A percentile compares a stretch with the other conserved stretches of the same genome.
Evolutionary conservation across 2,888 invertebrate genomes (phyloP).

Genomic region (Drosophila suboccidentalis): DNA sequence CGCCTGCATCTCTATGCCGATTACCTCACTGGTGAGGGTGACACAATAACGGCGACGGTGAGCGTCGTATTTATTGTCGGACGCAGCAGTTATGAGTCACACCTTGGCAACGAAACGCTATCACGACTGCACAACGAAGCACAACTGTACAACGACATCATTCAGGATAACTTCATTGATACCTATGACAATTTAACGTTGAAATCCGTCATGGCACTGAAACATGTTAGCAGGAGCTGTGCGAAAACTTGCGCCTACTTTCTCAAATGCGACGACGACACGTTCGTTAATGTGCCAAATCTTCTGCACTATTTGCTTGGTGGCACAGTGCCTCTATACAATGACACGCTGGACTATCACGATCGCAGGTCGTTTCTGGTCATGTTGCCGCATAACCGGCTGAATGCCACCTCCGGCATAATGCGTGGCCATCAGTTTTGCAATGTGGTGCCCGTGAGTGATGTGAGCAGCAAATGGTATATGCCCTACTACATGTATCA

Average conservation of each 20-base stretch:
- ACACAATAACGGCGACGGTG: constrained; percentile 58
- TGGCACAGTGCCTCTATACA: constrained; percentile 85
- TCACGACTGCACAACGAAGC: constrained; percentile 89
- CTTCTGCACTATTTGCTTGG: constrained; percentile 87
- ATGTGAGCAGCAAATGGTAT: constrained; percentile 93
- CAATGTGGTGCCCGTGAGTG: constrained; percentile 91
- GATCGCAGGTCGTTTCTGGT: constrained; percentile 78
- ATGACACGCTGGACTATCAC: constrained; percentile 83
- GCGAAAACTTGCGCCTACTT: constrained; percentile 88
- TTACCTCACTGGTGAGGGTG: constrained; percentile 64
- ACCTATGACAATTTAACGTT: constrained; percentile 94
- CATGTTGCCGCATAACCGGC: constrained; percentile 76
- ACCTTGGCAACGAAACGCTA: constrained; percentile 87
- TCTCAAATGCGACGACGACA: constrained; percentile 95
- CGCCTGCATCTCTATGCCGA: constrained; percentile 75
- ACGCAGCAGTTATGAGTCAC: constrained; percentile 68
- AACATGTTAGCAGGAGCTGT: constrained; percentile 92
- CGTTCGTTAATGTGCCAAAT: constrained; percentile 92
- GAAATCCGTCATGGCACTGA: constrained; percentile 94
- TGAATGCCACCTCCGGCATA: constrained; percentile 86
- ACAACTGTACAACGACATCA: constrained; percentile 90
- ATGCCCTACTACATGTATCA: constrained; percentile 92
- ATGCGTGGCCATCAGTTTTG: constrained; percentile 93
- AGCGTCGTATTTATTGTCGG: constrained; percentile 84
- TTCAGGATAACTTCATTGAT: constrained; percentile 93